phyloP scores from a whole-genome alignment of 2,113 vertebrate species.

The Cyprinodon brontotheroides region DNA sequence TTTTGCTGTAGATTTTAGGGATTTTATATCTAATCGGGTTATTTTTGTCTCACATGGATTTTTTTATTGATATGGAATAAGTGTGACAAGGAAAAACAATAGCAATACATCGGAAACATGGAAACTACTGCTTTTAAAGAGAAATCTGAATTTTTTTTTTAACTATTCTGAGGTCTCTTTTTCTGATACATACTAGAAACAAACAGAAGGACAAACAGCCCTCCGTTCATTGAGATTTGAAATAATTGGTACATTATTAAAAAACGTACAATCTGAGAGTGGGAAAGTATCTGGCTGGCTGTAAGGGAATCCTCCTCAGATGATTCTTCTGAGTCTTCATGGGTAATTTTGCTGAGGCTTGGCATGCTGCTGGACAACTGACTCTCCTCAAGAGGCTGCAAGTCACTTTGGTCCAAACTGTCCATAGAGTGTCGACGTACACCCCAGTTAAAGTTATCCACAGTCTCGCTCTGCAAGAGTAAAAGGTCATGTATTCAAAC shows the following conservation, averaged over 20 bases:
- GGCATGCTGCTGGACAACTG: constrained; percentile 88
- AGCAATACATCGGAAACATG: no score
- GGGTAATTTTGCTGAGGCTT: constrained; percentile 86
- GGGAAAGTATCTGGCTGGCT: constrained; percentile 89
- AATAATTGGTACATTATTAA: not conserved
- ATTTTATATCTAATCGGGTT: no score
- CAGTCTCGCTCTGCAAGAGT: constrained; percentile 90
- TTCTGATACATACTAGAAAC: no score
- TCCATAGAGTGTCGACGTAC: constrained; percentile 93
- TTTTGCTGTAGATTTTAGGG: no score
- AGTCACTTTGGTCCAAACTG: constrained; percentile 90
- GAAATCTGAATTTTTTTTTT: no score
- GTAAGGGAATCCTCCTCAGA: constrained; percentile 93
- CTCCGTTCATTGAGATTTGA: not conserved
- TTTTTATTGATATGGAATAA: no score
- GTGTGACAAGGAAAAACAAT: no score
- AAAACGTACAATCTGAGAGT: constrained; percentile 85
- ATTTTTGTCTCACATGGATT: no score
- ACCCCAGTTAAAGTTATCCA: constrained; percentile 98
- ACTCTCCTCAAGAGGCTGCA: constrained; percentile 88
- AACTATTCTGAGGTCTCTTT: no score
- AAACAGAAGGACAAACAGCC: no score
- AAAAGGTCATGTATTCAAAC: constrained; percentile 15
- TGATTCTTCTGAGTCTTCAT: constrained; percentile 91
- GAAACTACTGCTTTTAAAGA: no score